Evolutionary conservation across 92 coral and sea anemone species (phyloP).

Genomic region (Nematostella vectensis): DNA sequence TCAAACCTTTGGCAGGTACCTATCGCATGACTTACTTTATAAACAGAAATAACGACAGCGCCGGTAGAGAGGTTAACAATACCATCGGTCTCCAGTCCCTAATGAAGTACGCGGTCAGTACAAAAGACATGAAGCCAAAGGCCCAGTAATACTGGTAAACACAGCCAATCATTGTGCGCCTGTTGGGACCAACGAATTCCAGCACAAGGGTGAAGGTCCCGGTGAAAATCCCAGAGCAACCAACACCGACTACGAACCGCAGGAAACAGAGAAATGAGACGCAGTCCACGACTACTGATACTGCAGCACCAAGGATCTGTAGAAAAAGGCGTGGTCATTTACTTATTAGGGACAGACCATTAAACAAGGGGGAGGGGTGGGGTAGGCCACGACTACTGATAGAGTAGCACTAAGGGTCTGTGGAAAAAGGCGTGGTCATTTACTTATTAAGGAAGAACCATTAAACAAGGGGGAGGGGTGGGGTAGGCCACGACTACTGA

Average conservation of each 20-base stretch:
- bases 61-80: constrained; percentile 32
- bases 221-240: constrained; percentile 25
- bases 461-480: constrained; percentile 34
- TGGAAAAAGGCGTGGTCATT: background rate
- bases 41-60: constrained; percentile 24
- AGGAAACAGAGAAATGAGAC: constrained; percentile 40
- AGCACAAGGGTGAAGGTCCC: constrained; percentile 30
- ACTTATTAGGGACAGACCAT: too few species aligned
- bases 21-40: constrained; percentile 58
- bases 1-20: too few species aligned
- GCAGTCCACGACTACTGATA: constrained; percentile 21
- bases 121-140: constrained; percentile 36
- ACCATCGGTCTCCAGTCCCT: constrained; percentile 53
- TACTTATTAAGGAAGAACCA: too few species aligned
- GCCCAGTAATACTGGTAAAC: constrained; percentile 46
- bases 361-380: constrained; percentile 36
- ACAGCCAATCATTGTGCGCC: constrained; percentile 50
- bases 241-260: constrained; percentile 36
- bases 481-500: constrained; percentile 28
- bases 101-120: constrained; percentile 37
- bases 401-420: background rate
- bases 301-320: constrained; percentile 2
- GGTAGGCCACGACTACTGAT: constrained; percentile 16
- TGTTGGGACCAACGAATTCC: constrained; percentile 51
- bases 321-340: background rate